Evolutionary conservation across 2,797 vertebrate species (phyloP).

Genomic region (Phyllotis vaccarum): DNA sequence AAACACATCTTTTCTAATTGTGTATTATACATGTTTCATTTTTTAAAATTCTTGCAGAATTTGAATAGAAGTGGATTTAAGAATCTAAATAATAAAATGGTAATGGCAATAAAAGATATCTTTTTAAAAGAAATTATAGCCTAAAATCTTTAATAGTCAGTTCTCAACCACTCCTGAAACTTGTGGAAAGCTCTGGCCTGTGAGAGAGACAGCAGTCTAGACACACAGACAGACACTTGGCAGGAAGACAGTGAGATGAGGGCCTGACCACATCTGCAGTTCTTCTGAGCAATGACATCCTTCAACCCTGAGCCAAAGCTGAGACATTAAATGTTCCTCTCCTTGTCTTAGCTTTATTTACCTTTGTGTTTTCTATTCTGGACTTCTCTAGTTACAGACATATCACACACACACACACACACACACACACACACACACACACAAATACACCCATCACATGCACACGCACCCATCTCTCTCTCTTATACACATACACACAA

Average conservation of each 20-base stretch:
- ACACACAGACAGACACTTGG: background rate
- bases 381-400: background rate
- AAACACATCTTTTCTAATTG: constrained; percentile 15
- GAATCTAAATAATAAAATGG: background rate
- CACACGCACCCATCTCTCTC: background rate
- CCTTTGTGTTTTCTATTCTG: constrained; percentile 36
- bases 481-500: background rate
- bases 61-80: background rate
- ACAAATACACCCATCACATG: background rate
- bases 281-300: background rate
- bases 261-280: background rate
- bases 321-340: background rate
- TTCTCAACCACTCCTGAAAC: background rate
- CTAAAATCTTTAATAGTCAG: background rate
- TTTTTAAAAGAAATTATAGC: background rate
- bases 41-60: background rate
- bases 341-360: constrained; percentile 40
- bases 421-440: background rate
- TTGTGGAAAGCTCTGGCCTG: background rate
- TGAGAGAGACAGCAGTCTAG: background rate
- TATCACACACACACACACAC: background rate
- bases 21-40: background rate
- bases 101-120: background rate
- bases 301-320: background rate
- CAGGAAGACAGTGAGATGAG: background rate